Base-by-base conservation (phyloP, 2,888 invertebrate species). In the Drosophila falleni region DNA sequence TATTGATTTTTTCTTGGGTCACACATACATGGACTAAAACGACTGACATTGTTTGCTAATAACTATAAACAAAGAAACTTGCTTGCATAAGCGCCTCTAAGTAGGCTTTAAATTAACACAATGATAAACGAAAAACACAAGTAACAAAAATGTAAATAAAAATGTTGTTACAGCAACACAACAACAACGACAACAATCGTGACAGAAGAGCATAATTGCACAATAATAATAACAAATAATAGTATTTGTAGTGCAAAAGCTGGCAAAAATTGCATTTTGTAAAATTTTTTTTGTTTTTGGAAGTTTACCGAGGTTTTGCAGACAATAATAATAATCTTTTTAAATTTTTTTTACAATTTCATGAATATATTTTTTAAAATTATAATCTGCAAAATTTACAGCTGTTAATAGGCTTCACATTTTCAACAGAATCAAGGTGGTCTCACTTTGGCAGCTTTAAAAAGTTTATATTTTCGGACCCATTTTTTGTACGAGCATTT, bases 11-110 rank as follows among this genome's bases (percentile, higher is more conserved):
- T 23, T 56, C 53, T 61, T 72, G 65, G 69, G 55, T 41, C 62
- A 68, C 66, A 75, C 85, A 80, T 68, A 83, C 71, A 71, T 54
- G 46, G 58, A 51, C 59, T 65, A 31, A 54, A 67, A 71, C 64
- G 68, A 74, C 75, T 80, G 72, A 68, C 71, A 65, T 71, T 42
- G 53, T 67, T 59, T 51, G 64, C 79, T 71, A 73, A 73, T 46
- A 65, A 78, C 56, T 37, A 46, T 5, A 29, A 58, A 47, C 6
- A 55, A 56, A 63, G 69, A 64, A 78, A 71, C 69, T 67, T 63
- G 80, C 83, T 84, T 82, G 85, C 83, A 85, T 44, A 77, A 79
- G 55, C 61, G 86, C 85, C 85, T 75, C 85, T 85, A 85, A 74
- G 74, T 71, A 87, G 85, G 87, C 85, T 42, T 65, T 58, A 68